A percentile compares a stretch with the other conserved stretches of the same genome.
phyloP scores from a whole-genome alignment of 2,113 vertebrate species.

The Gobiocypris rarus region DNA sequence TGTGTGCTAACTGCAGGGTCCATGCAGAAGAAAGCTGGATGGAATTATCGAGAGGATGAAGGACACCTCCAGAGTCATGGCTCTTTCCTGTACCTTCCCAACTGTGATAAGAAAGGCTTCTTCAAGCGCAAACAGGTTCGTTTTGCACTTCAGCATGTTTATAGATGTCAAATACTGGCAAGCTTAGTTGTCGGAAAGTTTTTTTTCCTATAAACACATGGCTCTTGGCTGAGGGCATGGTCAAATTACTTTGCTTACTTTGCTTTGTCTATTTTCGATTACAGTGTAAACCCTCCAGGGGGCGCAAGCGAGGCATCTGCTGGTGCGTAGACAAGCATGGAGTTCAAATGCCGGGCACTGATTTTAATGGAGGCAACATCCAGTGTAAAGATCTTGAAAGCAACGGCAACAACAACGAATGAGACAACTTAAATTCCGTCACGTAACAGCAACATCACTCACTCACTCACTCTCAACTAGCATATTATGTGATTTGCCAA shows the following conservation, averaged over 20 bases:
- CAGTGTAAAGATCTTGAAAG: slow-evolving; percentile 91
- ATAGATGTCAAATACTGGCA: background rate
- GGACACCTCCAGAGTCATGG: slow-evolving; percentile 83
- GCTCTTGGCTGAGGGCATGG: background rate
- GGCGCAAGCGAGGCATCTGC: slow-evolving; percentile 91
- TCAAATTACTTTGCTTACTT: background rate
- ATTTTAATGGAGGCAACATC: slow-evolving; percentile 85
- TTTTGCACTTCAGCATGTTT: slow-evolving; percentile 1
- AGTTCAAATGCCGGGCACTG: slow-evolving; percentile 86
- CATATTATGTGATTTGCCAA: slow-evolving; percentile 58
- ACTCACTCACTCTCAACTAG: slow-evolving; percentile 57
- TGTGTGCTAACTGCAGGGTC: slow-evolving; percentile 78
- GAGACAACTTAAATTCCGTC: slow-evolving; percentile 62
- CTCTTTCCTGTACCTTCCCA: slow-evolving; percentile 92
- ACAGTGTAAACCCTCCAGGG: slow-evolving; percentile 95
- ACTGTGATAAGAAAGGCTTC: slow-evolving; percentile 97
- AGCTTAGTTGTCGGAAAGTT: slow-evolving; percentile 12
- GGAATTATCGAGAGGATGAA: slow-evolving; percentile 89
- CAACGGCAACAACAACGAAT: slow-evolving; percentile 85
- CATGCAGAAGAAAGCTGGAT: slow-evolving; percentile 92
- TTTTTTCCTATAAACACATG: slow-evolving; percentile 29
- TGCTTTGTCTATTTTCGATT: slow-evolving; percentile 29
- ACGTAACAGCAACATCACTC: background rate
- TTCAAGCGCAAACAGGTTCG: slow-evolving; percentile 97
- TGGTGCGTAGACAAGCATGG: slow-evolving; percentile 97